Base-by-base conservation (phyloP, 2,797 vertebrate genomes). In the Oryzias sinensis region DNA sequence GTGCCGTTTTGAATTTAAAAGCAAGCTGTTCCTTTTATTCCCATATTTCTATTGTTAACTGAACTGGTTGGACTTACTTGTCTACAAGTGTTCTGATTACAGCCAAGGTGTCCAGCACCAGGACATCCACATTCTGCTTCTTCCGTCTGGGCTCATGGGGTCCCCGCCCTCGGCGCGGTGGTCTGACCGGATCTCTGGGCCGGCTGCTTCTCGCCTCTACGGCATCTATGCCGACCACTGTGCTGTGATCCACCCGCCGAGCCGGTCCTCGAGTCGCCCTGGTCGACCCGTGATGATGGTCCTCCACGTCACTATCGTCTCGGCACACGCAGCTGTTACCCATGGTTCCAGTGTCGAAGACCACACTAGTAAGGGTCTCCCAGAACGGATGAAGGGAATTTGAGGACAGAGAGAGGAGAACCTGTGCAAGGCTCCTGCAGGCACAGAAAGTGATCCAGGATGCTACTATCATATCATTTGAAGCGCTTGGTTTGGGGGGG, bases 381-480 rank as follows among this genome's bases (percentile, higher is more conserved):
- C 93, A 90, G 66, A 85, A 73, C 66, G 76, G 70, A 77, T 68
- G 68, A 56, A 72, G 81, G 77, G 83, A 70, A 44, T 80, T 71
- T 74, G 94, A 85, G 86, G 84, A 87, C 65, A 87, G 77, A 70
- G 93, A 89, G 71, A 92, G 94, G 79, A 98, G 92, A 94, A 95
- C 95, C 91, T 72, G 93, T 54, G 92, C 91, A 77, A 98, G 94
- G 95, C 94, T 96, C 93, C 95, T 95, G 93, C 95, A 97, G 76
- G 93, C 94, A 93, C 94, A 96, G 90, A 96, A 98, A 92, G 94
- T 93, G 85, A 95, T 93, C 93, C 94, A 95, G 90, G 95, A 92
- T 79, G 94, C 93, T 92, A 99, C 94, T 92, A 99, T 98, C 97
- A 99, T 99, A 99, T 98, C 97, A 99, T 98, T 94, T 93, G 95